Evolutionary conservation across 2,888 invertebrate genomes (phyloP).

Genomic region (Diabrotica balteata): DNA sequence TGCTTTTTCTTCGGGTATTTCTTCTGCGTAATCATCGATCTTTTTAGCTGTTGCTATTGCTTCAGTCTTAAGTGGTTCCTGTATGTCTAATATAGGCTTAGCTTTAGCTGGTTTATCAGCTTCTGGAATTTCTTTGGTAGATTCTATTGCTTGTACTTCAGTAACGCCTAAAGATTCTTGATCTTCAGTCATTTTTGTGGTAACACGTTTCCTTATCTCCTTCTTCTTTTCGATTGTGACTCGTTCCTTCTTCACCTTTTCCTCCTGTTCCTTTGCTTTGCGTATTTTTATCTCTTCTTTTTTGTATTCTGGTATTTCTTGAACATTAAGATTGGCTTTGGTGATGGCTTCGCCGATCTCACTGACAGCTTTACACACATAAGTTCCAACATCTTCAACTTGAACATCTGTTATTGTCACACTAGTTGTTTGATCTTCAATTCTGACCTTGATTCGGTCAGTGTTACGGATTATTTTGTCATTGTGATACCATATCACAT

Average conservation of each 20-base stretch:
- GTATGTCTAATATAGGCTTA: constrained; percentile 64
- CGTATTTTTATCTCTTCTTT: constrained; percentile 58
- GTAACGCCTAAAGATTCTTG: constrained; percentile 63
- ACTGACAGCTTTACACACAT: constrained; percentile 85
- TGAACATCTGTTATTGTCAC: constrained; percentile 72
- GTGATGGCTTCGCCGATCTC: constrained; percentile 83
- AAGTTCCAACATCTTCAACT: constrained; percentile 75
- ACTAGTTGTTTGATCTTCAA: constrained; percentile 74
- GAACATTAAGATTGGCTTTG: constrained; percentile 78
- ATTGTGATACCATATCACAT: constrained; percentile 87
- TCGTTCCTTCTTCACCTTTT: constrained; percentile 63
- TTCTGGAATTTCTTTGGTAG: constrained; percentile 65
- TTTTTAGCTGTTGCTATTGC: constrained; percentile 71
- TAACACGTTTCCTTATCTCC: constrained; percentile 50
- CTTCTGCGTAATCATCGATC: constrained; percentile 62
- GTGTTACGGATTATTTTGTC: constrained; percentile 80
- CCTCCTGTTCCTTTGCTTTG: constrained; percentile 62
- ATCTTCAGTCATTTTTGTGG: constrained; percentile 56
- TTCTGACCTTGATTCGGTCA: constrained; percentile 74
- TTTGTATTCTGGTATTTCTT: constrained; percentile 62
- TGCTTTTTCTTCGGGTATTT: constrained; percentile 59
- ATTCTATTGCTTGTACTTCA: constrained; percentile 64
- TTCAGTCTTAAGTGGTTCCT: constrained; percentile 67
- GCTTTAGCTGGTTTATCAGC: constrained; percentile 61
- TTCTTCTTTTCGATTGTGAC: constrained; percentile 62